Evolutionary conservation across 2,797 vertebrate genomes (phyloP).

Genomic region (Enoplosus armatus): DNA sequence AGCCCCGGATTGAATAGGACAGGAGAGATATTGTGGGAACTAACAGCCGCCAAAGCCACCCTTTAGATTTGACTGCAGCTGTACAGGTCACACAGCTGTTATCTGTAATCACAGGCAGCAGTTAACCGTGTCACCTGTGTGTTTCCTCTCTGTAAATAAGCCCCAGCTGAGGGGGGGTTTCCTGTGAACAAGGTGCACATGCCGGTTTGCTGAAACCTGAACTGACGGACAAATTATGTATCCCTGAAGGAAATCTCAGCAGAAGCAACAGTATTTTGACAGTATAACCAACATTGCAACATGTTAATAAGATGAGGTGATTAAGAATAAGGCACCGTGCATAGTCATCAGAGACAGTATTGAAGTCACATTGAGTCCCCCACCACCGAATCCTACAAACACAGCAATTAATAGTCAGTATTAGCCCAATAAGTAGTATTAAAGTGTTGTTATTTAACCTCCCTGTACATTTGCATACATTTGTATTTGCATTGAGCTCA

Average conservation of each 20-base stretch:
- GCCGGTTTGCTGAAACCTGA: slow-evolving; percentile 15
- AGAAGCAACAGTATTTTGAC: slow-evolving; percentile 2
- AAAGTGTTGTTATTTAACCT: background rate
- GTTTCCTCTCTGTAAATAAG: slow-evolving; percentile 38
- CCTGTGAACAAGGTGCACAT: background rate
- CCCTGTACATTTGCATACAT: background rate
- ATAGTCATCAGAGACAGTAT: too few species aligned
- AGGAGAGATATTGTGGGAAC: slow-evolving; percentile 82
- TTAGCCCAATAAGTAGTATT: background rate
- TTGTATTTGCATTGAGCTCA: background rate
- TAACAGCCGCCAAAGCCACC: slow-evolving; percentile 75
- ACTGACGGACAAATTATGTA: background rate
- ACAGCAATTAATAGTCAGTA: background rate
- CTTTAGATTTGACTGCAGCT: slow-evolving; percentile 63
- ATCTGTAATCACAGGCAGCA: slow-evolving; percentile 61
- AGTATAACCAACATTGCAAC: background rate
- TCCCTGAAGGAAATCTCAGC: background rate
- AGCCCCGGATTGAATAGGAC: slow-evolving; percentile 62
- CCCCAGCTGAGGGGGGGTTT: background rate
- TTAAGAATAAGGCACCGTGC: background rate
- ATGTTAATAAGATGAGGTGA: background rate
- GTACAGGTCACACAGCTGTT: slow-evolving; percentile 72
- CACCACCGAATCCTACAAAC: background rate
- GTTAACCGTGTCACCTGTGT: slow-evolving; percentile 63
- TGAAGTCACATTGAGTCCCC: background rate